Conservation (phyloP, 2,113 vertebrate species). For the Notarius lentiginosus region DNA sequence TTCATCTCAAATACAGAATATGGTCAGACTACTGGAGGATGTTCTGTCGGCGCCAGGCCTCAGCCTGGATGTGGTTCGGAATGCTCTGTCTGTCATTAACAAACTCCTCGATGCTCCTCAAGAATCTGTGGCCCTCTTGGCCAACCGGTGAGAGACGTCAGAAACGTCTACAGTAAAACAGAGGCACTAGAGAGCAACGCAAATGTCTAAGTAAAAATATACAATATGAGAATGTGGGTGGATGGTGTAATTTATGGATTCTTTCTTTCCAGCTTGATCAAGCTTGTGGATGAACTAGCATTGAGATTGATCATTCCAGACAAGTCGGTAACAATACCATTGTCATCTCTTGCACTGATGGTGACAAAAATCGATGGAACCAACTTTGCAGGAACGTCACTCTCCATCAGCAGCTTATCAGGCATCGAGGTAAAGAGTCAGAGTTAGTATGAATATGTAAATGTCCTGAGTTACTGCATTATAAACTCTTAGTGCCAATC, state of each 20-base stretch:
- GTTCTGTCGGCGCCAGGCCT: slow-evolving; percentile 68
- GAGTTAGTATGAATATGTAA: not conserved
- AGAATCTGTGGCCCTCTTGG: slow-evolving; percentile 65
- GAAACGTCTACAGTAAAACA: not conserved
- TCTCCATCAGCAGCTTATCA: slow-evolving; percentile 74
- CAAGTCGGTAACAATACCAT: slow-evolving; percentile 64
- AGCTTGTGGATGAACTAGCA: slow-evolving; percentile 80
- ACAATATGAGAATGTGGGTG: not conserved
- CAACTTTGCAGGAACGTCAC: slow-evolving; percentile 73
- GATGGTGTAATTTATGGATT: not conserved
- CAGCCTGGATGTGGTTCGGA: slow-evolving; percentile 59
- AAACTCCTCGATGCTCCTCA: slow-evolving; percentile 73
- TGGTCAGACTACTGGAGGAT: slow-evolving; percentile 76
- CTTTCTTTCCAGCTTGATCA: slow-evolving; percentile 76
- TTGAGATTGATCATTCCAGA: slow-evolving; percentile 76
- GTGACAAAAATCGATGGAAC: slow-evolving; percentile 75
- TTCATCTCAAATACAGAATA: slow-evolving; percentile 68
- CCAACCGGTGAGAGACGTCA: slow-evolving; percentile 76
- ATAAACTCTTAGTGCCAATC: not conserved
- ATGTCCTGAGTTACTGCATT: not conserved
- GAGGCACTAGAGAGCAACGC: not conserved
- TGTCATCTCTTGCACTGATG: slow-evolving; percentile 80
- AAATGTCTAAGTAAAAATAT: not conserved
- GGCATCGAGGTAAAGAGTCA: slow-evolving; percentile 71
- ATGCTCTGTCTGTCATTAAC: slow-evolving; percentile 74